Percentiles rank a stretch among this genome's conserved stretches.
phyloP scores from a whole-genome alignment of 2,888 invertebrate species.

The Phytoseiulus persimilis region DNA sequence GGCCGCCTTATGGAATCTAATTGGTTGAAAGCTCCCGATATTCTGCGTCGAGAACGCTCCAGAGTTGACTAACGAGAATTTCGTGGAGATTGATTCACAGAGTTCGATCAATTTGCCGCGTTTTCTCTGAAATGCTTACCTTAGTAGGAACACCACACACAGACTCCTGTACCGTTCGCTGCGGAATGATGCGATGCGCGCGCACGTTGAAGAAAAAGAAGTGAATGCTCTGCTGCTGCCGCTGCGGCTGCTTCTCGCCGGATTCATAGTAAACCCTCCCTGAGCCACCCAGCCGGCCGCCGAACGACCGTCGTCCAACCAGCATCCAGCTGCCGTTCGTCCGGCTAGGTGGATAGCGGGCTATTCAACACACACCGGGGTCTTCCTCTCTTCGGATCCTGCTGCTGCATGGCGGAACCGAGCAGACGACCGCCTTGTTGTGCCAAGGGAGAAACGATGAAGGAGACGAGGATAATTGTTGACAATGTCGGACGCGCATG shows the following conservation, averaged over 20 bases:
- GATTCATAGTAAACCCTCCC: too few relatives aligned
- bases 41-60: background rate
- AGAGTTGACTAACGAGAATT: background rate
- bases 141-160: background rate
- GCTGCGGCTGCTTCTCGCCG: background rate
- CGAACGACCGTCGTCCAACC: too few relatives aligned
- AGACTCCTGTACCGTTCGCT: slow-evolving; percentile 18
- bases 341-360: too few relatives aligned
- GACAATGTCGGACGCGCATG: too few relatives aligned
- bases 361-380: too few relatives aligned
- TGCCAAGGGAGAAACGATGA: too few relatives aligned
- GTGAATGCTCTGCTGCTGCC: background rate
- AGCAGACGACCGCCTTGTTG: too few relatives aligned
- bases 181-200: slow-evolving; percentile 35
- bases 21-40: background rate
- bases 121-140: slow-evolving; percentile 5
- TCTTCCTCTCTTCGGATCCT: too few relatives aligned
- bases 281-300: too few relatives aligned
- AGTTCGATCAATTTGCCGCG: background rate
- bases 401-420: too few relatives aligned
- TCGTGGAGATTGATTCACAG: background rate
- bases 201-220: slow-evolving; percentile 16
- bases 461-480: too few relatives aligned
- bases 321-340: too few relatives aligned
- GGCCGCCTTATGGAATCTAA: background rate